Evolutionary conservation across 2,888 invertebrate species (phyloP).

Genomic region (Crossocerus cetratus): DNA sequence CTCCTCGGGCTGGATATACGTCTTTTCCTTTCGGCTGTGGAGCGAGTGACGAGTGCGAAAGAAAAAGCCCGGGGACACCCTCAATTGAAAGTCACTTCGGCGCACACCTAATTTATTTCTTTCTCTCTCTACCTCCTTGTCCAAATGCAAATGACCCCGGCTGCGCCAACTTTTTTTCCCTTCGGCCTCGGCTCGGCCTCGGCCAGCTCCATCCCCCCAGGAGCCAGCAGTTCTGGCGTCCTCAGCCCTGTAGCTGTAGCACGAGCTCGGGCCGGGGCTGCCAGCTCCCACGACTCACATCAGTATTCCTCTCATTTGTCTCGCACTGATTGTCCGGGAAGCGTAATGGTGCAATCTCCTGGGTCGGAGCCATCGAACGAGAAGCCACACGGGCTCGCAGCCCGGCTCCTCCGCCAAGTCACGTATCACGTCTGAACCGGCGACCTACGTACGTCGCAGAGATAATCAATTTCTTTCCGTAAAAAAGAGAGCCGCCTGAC

Average conservation of each 20-base stretch:
- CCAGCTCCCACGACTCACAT: slow-evolving; percentile 51
- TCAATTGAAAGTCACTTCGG: slow-evolving; percentile 64
- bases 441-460: slow-evolving; percentile 53
- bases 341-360: slow-evolving; percentile 70
- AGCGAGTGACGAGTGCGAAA: slow-evolving; percentile 31
- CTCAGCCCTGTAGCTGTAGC: background rate
- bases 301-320: slow-evolving; percentile 73
- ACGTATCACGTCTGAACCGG: slow-evolving; percentile 54
- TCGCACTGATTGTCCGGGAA: slow-evolving; percentile 71
- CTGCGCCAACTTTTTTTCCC: slow-evolving; percentile 36
- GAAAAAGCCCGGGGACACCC: slow-evolving; percentile 50
- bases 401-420: slow-evolving; percentile 57
- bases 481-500: slow-evolving; percentile 32
- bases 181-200: too few species aligned
- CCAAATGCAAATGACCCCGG: slow-evolving; percentile 53
- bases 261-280: background rate
- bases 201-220: slow-evolving; percentile 17
- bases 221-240: slow-evolving; percentile 6
- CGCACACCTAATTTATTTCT: slow-evolving; percentile 60
- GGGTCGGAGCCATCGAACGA: slow-evolving; percentile 53
- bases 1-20: slow-evolving; percentile 55
- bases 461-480: slow-evolving; percentile 63
- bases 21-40: slow-evolving; percentile 47
- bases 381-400: slow-evolving; percentile 28
- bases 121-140: slow-evolving; percentile 37